Evolutionary conservation across 2,888 invertebrate genomes (phyloP).

Genomic region (Epistrophe eligans): DNA sequence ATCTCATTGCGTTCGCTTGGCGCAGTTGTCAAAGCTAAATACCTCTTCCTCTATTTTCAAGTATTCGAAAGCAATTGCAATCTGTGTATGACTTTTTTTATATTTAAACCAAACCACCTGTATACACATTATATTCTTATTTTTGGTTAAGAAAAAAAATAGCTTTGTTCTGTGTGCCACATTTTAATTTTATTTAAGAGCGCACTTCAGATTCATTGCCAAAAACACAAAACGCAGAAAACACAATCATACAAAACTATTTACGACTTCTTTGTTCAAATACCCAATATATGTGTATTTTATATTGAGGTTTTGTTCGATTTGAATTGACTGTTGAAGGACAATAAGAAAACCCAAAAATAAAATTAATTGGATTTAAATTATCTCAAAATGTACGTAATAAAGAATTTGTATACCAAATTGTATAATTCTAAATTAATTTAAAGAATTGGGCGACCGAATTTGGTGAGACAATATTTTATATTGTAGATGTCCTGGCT

Average conservation of each 20-base stretch:
- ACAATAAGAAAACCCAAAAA: slow-evolving; percentile 20
- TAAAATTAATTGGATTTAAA: slow-evolving; percentile 10
- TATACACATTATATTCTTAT: slow-evolving; percentile 31
- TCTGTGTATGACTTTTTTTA: slow-evolving; percentile 21
- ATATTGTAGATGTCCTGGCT: slow-evolving; percentile 13
- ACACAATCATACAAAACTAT: slow-evolving; percentile 40
- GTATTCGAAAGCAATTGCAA: slow-evolving; percentile 20
- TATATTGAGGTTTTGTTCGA: slow-evolving; percentile 20
- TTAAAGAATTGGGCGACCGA: neutral
- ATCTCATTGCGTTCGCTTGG: neutral
- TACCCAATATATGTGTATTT: neutral
- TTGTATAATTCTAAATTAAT: slow-evolving; percentile 38
- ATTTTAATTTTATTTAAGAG: slow-evolving; percentile 33
- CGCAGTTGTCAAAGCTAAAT: slow-evolving; percentile 49
- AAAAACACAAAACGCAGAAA: slow-evolving; percentile 37
- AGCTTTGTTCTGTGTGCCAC: slow-evolving; percentile 28
- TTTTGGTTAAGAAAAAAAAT: slow-evolving; percentile 13
- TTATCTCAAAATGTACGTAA: slow-evolving; percentile 16
- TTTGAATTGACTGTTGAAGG: slow-evolving; percentile 34
- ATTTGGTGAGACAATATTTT: slow-evolving; percentile 16
- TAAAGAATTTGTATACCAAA: slow-evolving; percentile 35
- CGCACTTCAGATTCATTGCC: slow-evolving; percentile 69
- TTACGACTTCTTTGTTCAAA: slow-evolving; percentile 31
- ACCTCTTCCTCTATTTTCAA: neutral
- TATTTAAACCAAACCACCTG: slow-evolving; percentile 69